Base-by-base conservation (phyloP, 2,797 vertebrate species). In the Tenualosa ilisha region DNA sequence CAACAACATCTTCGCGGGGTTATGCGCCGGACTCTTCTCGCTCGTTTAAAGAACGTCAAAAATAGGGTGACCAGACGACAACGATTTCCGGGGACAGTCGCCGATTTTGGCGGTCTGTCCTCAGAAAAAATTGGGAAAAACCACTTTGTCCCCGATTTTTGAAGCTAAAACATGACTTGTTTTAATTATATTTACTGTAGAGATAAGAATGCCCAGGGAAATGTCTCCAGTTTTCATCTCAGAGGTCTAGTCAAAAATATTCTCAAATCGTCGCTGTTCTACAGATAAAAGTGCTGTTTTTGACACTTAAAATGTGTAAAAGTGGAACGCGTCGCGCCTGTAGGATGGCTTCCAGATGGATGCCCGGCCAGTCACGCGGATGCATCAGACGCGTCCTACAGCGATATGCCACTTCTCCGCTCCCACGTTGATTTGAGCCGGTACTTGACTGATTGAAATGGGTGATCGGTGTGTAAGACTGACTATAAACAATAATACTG, bases 311-410 rank as follows among this genome's bases (percentile, higher is more conserved):
- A 61, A 61, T 61, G n/a, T n/a, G n/a, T n/a, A n/a, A n/a, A n/a
- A n/a, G n/a, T n/a, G n/a, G n/a, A n/a, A n/a, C n/a, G n/a, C n/a
- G n/a, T n/a, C n/a, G 22, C 59, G n/a, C n/a, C 59, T 24, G 59
- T 61, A 56, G 85, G 63, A 88, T 87, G 88, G 84, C 81, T 86
- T 86, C 87, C 86, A 75, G 85, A 84, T 88, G 88, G 83, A 85
- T 85, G 85, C 81, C 51, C 82, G 82, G 63, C 61, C 37, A 85
- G 82, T 86, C 86, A 85, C 82, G 82, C 82, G 20, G 83, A 83
- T 61, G 86, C 81, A 85, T 83, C 59, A 59, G 81, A 85, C 85
- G 84, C 75, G 49, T 85, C 81, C 75, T 81, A 72, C 84, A 82
- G 84, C 51, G 81, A 87, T 8, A 22, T 79, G 37, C 40, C 72